Conservation (phyloP, 2,113 vertebrate species). For the Grus americana region DNA sequence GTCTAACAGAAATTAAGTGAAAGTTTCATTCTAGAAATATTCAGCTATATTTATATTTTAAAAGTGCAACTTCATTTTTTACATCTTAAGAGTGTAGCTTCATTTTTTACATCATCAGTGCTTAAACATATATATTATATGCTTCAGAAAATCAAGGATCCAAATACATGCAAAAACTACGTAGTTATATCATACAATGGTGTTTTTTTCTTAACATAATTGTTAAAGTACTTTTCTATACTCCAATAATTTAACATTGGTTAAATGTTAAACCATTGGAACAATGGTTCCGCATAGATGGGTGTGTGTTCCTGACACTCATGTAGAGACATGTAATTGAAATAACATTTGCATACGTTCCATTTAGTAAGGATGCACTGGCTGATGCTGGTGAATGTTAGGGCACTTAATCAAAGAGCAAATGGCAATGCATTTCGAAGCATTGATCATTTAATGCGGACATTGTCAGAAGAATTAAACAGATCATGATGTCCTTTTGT, state of each 20-base stretch:
- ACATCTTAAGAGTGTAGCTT: not conserved
- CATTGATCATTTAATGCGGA: conserved; percentile 18
- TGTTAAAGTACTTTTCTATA: not conserved
- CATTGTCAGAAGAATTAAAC: not conserved
- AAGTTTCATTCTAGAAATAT: not conserved
- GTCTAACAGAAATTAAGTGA: not conserved
- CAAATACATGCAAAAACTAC: not conserved
- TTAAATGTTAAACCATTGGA: too few relatives aligned
- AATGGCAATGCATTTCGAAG: not conserved
- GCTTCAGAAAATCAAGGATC: not conserved
- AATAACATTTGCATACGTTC: conserved; percentile 31
- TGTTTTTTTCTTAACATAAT: not conserved
- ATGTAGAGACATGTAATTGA: not conserved
- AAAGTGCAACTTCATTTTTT: not conserved
- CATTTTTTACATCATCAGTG: not conserved
- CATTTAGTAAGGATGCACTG: not conserved
- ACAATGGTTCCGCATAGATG: not conserved
- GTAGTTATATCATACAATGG: not conserved
- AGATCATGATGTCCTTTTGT: not conserved
- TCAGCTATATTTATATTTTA: not conserved
- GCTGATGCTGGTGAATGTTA: not conserved
- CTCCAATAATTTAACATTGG: not conserved
- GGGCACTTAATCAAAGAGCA: conserved; percentile 16
- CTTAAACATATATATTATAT: not conserved
- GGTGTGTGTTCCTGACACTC: not conserved